Evolutionary conservation across 2,797 vertebrate genomes (phyloP).

Genomic region (Sarcoramphus papa): DNA sequence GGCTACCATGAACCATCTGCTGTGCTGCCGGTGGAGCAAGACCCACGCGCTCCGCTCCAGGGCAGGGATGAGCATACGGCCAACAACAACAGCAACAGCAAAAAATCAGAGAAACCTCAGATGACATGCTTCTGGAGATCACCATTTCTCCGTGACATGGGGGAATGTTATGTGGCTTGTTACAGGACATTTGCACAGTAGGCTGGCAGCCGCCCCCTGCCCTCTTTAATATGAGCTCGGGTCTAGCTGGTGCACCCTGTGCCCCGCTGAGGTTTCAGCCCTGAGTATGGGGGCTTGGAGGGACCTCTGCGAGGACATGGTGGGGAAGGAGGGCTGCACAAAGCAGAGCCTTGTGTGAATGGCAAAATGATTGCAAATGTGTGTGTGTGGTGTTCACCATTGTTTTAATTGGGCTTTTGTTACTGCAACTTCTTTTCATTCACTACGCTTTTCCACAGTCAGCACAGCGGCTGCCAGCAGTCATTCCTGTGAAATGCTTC

Average conservation of each 20-base stretch:
- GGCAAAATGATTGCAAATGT: not conserved
- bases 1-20: not conserved
- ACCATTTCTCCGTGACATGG: fast-evolving
- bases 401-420: not conserved
- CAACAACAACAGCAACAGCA: not conserved
- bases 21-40: not conserved
- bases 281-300: not conserved
- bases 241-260: not conserved
- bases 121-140: not conserved
- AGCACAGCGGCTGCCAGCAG: not conserved
- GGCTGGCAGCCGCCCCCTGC: fast-evolving
- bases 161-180: not conserved
- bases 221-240: not conserved
- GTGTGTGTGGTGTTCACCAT: fast-evolving
- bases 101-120: not conserved
- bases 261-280: not conserved
- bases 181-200: fast-evolving
- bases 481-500: not conserved
- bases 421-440: not conserved
- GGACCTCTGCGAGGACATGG: not conserved
- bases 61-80: not conserved
- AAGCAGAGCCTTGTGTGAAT: not conserved
- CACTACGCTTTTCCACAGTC: not conserved
- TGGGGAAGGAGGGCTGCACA: not conserved
- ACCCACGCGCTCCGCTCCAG: fast-evolving